Evolutionary conservation across 2,113 vertebrate species (phyloP).

Genomic region (Rutilus rutilus): DNA sequence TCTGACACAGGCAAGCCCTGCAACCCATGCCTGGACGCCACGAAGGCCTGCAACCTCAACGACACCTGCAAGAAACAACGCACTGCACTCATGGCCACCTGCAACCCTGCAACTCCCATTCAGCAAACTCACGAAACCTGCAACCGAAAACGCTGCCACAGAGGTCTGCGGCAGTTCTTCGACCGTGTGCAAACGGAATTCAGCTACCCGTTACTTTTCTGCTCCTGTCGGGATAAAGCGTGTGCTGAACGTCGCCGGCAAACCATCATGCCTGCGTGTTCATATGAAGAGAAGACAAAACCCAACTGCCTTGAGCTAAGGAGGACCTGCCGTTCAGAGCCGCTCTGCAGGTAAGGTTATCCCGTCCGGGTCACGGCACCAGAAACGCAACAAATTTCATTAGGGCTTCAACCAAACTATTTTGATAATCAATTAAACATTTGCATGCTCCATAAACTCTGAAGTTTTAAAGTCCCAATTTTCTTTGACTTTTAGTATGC

Average conservation of each 20-base stretch:
- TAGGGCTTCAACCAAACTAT: neutral
- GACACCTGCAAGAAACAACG: slow-evolving; percentile 90
- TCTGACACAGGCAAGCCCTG: slow-evolving; percentile 89
- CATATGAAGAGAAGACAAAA: slow-evolving; percentile 87
- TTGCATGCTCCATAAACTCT: neutral
- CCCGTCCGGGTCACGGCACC: neutral
- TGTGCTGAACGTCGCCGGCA: slow-evolving; percentile 92
- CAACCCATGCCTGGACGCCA: slow-evolving; percentile 91
- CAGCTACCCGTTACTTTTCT: slow-evolving; percentile 94
- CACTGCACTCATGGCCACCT: slow-evolving; percentile 88
- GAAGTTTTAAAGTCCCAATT: too few relatives aligned
- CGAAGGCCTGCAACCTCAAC: slow-evolving; percentile 95
- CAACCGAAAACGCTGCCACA: slow-evolving; percentile 90
- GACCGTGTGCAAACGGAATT: slow-evolving; percentile 89
- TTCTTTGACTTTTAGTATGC: too few relatives aligned
- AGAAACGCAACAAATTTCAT: neutral
- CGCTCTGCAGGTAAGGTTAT: slow-evolving; percentile 84
- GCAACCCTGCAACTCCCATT: slow-evolving; percentile 78
- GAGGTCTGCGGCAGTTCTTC: slow-evolving; percentile 93
- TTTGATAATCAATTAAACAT: neutral
- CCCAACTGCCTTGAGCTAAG: slow-evolving; percentile 88
- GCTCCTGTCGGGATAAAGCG: slow-evolving; percentile 88
- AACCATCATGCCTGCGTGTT: slow-evolving; percentile 92
- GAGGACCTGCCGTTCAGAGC: slow-evolving; percentile 79
- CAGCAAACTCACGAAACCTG: slow-evolving; percentile 80